Evolutionary conservation across 2,113 vertebrate genomes (phyloP).

Genomic region (Capreolus pygargus): DNA sequence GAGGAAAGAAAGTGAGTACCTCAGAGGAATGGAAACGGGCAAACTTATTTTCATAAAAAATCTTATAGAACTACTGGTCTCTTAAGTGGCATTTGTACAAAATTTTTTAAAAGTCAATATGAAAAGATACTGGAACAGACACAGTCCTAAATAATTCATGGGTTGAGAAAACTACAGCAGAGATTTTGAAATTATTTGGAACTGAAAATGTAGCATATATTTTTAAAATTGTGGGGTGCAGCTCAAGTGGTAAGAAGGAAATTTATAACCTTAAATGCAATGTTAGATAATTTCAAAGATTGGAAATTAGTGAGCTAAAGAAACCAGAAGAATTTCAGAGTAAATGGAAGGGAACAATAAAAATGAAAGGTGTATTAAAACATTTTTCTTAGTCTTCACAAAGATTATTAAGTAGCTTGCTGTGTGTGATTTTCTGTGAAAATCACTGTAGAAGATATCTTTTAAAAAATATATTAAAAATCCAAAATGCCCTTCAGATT

Average conservation of each 20-base stretch:
- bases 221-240: neutral
- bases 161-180: neutral
- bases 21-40: neutral
- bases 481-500: conserved; percentile 8
- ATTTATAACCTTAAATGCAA: neutral
- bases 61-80: neutral
- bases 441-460: neutral
- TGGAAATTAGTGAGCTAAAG: conserved; percentile 22
- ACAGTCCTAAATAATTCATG: neutral
- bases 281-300: neutral
- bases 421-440: conserved; percentile 4
- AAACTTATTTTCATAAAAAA: neutral
- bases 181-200: conserved; percentile 4
- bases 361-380: conserved; percentile 3
- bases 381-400: neutral
- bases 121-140: conserved; percentile 9
- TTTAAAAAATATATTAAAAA: conserved; percentile 29
- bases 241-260: neutral
- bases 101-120: neutral
- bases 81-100: neutral
- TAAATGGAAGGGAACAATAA: neutral
- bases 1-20: neutral
- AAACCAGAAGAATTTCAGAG: conserved; percentile 15
- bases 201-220: neutral
- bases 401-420: neutral